Evolutionary conservation across 2,113 vertebrate genomes (phyloP), one percentile per base, ranked within the genome.

Genomic region (Sus scrofa): DNA sequence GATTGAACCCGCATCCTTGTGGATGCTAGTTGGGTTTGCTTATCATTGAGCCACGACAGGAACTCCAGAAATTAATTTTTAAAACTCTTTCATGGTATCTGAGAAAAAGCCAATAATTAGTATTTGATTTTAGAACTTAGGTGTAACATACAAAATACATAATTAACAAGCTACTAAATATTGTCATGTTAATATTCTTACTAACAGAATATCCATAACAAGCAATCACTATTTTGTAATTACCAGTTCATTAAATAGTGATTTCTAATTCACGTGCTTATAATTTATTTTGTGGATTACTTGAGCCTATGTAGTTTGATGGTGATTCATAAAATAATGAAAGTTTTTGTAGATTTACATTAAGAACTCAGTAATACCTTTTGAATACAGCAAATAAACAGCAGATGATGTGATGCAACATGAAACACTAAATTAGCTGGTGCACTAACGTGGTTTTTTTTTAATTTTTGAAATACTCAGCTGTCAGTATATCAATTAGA

Each of bases 41-140:
- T 6, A 44, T 44, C 44, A 44, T 8, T 44, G 44, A 44, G 44
- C 44, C 44, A 44, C 8, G 44, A 44, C 44, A 44, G 44, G 44
- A 44, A 44, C 8, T 44, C 44, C 44, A 44, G 60, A 88, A 91
- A 93, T 37, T 77, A 37, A 95, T 89, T 91, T 93, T 65, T 15
- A 44, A 95, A 91, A 52, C 1, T 67, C 15, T 27, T n/a, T 27
- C 50, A 15, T 82, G 63, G 15, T 58, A 14, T 87, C 65, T 87
- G 22, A 83, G 37, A 15, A 81, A 90, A 96, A 68, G 24, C 5
- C 30, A 62, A 34, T 50, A 39, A 22, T 78, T 79, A 8, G 0
- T 32, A 73, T 91, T 94, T 96, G 91, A 39, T 91, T 65, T 96
- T 74, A 86, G 68, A 95, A 84, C 10, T 13, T 96, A 63, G 6